A percentile compares a stretch with the other conserved stretches of the same genome.
These are phyloP conservation scores for Falcunculus frontatus DNA, from an alignment of 2,113 vertebrate species.

Conservation along the genomic window DNA sequence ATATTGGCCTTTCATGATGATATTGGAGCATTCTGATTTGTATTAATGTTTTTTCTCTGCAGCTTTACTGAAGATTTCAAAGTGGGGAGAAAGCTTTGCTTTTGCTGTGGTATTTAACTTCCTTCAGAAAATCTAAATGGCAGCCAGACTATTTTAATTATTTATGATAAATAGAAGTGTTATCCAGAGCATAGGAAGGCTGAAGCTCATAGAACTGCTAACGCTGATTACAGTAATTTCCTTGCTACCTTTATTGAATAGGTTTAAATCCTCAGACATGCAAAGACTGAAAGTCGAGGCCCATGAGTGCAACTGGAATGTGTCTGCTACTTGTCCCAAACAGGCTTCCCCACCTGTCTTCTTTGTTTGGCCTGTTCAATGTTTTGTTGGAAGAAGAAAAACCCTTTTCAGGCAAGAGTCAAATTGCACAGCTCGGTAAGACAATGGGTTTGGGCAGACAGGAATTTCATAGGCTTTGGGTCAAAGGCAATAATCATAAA, in stretches of 20 bases:
- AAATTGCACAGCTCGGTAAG: neutral
- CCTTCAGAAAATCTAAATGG: neutral
- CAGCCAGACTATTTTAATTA: neutral
- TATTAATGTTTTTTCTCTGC: neutral
- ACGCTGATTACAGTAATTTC: neutral
- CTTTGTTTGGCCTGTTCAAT: neutral
- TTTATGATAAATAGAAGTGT: neutral
- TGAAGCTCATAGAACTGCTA: neutral
- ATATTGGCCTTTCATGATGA: neutral
- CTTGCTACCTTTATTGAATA: neutral
- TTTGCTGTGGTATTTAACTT: neutral
- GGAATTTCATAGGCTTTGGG: slow-evolving; percentile 20
- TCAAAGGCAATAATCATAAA: slow-evolving; percentile 33
- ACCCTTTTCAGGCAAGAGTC: neutral
- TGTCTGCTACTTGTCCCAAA: neutral
- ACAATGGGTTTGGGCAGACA: slow-evolving; percentile 3
- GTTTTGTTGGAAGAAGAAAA: slow-evolving; percentile 13
- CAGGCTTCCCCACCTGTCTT: slow-evolving; percentile 3
- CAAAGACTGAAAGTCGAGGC: neutral
- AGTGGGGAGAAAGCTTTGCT: neutral
- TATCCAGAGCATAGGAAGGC: neutral
- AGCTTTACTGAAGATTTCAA: neutral
- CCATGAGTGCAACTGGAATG: neutral
- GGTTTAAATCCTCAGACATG: neutral
- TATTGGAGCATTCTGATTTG: neutral